phyloP scores from a whole-genome alignment of 2,888 invertebrate genomes.

The Trachelus troglodyta region DNA sequence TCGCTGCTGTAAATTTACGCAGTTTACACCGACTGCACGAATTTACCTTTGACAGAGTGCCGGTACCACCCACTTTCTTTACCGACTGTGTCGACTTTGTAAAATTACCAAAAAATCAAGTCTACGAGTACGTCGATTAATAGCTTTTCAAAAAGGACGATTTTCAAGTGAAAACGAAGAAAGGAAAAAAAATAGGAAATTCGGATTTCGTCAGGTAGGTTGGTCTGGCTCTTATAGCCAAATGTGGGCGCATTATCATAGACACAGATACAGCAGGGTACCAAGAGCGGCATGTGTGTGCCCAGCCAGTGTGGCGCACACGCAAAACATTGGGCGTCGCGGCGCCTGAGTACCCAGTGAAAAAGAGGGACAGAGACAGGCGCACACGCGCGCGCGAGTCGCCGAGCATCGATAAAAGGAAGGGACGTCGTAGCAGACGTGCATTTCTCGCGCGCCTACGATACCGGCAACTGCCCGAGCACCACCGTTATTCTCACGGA shows the following conservation, averaged over 20 bases:
- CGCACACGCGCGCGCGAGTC: conserved; percentile 14
- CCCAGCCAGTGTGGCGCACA: neutral
- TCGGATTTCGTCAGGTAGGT: neutral
- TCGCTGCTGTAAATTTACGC: conserved; percentile 4
- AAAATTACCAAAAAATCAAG: no score
- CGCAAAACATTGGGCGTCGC: neutral
- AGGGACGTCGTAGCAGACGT: conserved; percentile 46
- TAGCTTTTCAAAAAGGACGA: no score
- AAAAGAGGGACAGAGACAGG: conserved; percentile 18
- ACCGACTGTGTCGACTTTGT: neutral
- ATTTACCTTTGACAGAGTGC: neutral
- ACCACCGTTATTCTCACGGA: neutral
- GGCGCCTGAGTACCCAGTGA: neutral
- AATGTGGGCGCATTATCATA: conserved; percentile 5
- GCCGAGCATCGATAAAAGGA: conserved; percentile 56
- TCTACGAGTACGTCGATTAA: no score
- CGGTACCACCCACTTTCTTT: neutral
- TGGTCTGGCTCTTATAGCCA: neutral
- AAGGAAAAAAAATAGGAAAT: neutral
- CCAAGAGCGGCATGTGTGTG: neutral
- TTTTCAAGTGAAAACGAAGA: no score
- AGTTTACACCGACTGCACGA: neutral
- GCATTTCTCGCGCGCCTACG: conserved; percentile 59
- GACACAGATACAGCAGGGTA: neutral
- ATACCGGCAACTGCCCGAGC: conserved; percentile 42